A percentile compares a stretch with the other conserved stretches of the same genome.
phyloP scores from a whole-genome alignment of 2,797 vertebrate species.

The Schizopygopsis pylzovi region DNA sequence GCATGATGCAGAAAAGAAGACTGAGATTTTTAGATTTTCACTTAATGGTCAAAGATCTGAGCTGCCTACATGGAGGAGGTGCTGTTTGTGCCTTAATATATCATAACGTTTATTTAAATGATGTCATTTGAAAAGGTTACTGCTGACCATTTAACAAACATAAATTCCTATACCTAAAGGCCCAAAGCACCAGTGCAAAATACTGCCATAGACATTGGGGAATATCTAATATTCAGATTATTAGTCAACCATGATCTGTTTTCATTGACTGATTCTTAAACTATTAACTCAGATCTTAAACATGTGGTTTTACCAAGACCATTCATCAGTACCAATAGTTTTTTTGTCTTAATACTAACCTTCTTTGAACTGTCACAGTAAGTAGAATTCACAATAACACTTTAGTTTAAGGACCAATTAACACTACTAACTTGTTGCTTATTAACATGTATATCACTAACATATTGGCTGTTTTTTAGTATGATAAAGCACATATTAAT shows the following conservation, averaged over 20 bases:
- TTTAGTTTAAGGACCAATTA: neutral
- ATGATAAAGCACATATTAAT: neutral
- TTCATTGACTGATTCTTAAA: neutral
- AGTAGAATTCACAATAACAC: neutral
- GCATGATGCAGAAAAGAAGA: neutral
- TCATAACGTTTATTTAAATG: neutral
- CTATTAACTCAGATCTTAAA: neutral
- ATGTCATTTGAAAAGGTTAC: constrained; percentile 2
- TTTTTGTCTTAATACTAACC: too few relatives aligned
- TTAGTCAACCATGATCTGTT: neutral
- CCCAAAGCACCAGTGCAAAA: neutral
- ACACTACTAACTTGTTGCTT: neutral
- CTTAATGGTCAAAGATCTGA: neutral
- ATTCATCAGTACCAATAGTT: neutral
- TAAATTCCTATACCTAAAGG: neutral
- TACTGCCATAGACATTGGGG: neutral
- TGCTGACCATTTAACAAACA: neutral
- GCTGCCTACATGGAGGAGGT: neutral
- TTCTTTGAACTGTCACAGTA: neutral
- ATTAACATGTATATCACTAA: neutral
- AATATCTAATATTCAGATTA: neutral
- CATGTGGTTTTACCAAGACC: neutral
- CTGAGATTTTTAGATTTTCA: neutral
- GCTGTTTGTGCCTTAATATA: neutral
- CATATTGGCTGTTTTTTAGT: neutral